A percentile compares a stretch with the other conserved stretches of the same genome.
phyloP scores from a whole-genome alignment of 2,797 vertebrate species.

The Thunnus albacares region DNA sequence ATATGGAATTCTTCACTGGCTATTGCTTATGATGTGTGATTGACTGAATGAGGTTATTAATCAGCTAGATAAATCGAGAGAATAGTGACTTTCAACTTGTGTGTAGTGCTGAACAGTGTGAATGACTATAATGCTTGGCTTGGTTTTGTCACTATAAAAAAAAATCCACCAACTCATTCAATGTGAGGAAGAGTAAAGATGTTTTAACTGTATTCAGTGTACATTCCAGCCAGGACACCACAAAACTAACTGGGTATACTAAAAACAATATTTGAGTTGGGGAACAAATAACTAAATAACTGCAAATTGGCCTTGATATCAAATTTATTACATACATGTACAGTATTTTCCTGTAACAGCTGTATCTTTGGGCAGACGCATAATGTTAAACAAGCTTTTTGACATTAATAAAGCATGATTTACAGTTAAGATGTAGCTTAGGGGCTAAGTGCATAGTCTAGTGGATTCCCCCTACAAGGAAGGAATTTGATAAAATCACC shows the following conservation, averaged over 20 bases:
- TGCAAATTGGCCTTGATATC: background rate
- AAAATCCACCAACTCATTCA: background rate
- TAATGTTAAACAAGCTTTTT: background rate
- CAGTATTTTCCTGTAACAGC: too few species aligned
- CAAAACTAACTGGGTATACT: background rate
- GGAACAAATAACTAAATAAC: too few species aligned
- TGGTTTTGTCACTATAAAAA: background rate
- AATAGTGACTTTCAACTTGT: background rate
- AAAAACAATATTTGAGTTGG: too few species aligned
- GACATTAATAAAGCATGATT: background rate
- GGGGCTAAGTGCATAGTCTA: too few species aligned
- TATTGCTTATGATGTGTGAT: conserved; percentile 22
- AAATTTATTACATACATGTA: background rate
- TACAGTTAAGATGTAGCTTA: too few species aligned
- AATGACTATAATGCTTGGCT: background rate
- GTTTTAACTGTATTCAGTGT: background rate
- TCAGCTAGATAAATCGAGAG: accelerated
- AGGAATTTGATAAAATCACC: too few species aligned
- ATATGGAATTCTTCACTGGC: conserved; percentile 21
- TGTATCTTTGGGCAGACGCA: background rate
- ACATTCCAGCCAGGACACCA: background rate
- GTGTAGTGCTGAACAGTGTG: background rate
- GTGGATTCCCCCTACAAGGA: too few species aligned
- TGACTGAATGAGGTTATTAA: conserved; percentile 39
- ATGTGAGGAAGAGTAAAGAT: background rate